Conservation (phyloP, 2,888 invertebrate genomes). For the Cosmopolites sordidus region DNA sequence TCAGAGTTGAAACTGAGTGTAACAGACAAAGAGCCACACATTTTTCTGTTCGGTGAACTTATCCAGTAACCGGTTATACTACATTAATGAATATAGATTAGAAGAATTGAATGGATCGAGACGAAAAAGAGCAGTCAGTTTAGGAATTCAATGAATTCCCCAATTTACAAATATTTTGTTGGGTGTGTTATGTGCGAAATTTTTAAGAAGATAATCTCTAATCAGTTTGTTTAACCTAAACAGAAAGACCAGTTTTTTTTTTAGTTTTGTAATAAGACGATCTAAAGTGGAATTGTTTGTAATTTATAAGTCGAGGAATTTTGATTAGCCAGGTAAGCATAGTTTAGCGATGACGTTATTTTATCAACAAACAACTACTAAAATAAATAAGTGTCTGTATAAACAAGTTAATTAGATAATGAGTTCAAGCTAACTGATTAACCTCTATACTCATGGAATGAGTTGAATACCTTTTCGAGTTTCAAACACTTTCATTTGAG, state of each 20-base stretch:
- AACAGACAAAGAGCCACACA: neutral
- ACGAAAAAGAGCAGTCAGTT: slow-evolving; percentile 10
- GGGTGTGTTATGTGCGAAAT: slow-evolving; percentile 16
- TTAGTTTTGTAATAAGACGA: slow-evolving; percentile 4
- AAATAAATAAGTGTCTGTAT: slow-evolving; percentile 11
- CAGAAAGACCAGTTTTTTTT: too few relatives aligned
- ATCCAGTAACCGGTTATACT: neutral
- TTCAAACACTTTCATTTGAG: too few relatives aligned
- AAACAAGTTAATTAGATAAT: slow-evolving; percentile 11
- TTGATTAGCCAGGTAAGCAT: slow-evolving; percentile 17
- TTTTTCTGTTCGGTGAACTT: neutral
- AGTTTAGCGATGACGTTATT: slow-evolving; percentile 16
- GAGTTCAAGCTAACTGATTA: neutral
- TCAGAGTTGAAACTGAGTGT: too few relatives aligned
- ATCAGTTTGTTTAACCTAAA: neutral
- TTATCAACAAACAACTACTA: slow-evolving; percentile 20
- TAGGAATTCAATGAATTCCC: slow-evolving; percentile 16
- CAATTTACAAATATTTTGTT: slow-evolving; percentile 12
- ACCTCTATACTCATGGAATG: neutral
- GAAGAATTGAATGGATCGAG: slow-evolving; percentile 12
- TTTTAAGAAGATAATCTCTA: neutral
- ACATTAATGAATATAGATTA: neutral
- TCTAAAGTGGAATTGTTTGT: slow-evolving; percentile 1
- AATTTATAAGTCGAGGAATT: slow-evolving; percentile 14
- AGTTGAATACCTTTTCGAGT: too few relatives aligned